These are phyloP conservation scores for Drosophila nigromelanica DNA, from an alignment of 1,140 invertebrate genomes.

Conservation along the genomic window DNA sequence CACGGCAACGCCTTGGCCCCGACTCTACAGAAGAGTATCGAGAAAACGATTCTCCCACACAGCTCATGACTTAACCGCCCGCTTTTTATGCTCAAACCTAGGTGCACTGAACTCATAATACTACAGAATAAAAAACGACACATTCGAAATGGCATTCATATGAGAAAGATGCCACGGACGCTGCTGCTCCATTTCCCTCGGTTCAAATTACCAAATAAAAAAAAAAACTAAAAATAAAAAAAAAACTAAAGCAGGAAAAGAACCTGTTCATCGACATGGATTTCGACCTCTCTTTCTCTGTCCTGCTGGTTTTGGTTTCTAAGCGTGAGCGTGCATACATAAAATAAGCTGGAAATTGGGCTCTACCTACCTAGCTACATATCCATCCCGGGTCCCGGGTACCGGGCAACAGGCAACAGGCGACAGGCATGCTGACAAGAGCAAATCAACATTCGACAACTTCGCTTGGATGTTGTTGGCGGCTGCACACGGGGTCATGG, in stretches of 20 bases:
- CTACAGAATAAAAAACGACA: slow-evolving; percentile 31
- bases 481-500: slow-evolving; percentile 56
- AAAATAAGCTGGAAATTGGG: slow-evolving; percentile 47
- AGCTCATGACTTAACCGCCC: slow-evolving; percentile 11
- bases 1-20: slow-evolving; percentile 27
- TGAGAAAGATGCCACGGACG: slow-evolving; percentile 52
- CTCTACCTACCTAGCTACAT: slow-evolving; percentile 22
- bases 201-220: slow-evolving; percentile 72
- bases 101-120: slow-evolving; percentile 45
- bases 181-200: slow-evolving; percentile 65
- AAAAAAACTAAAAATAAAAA: slow-evolving; percentile 5
- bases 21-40: slow-evolving; percentile 7
- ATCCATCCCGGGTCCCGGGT: background rate
- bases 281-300: slow-evolving; percentile 12
- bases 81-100: slow-evolving; percentile 13
- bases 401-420: background rate
- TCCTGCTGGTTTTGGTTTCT: slow-evolving; percentile 34
- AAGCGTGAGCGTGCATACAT: slow-evolving; percentile 49
- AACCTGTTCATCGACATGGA: slow-evolving; percentile 66
- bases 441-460: slow-evolving; percentile 60
- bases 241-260: slow-evolving; percentile 64
- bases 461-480: background rate
- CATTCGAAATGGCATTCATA: slow-evolving; percentile 64
- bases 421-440: slow-evolving; percentile 60
- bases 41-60: slow-evolving; percentile 24